These are phyloP conservation scores for Plecturocebus donacophilus DNA, from an alignment of 2,113 vertebrate species.

Conservation along the genomic window DNA sequence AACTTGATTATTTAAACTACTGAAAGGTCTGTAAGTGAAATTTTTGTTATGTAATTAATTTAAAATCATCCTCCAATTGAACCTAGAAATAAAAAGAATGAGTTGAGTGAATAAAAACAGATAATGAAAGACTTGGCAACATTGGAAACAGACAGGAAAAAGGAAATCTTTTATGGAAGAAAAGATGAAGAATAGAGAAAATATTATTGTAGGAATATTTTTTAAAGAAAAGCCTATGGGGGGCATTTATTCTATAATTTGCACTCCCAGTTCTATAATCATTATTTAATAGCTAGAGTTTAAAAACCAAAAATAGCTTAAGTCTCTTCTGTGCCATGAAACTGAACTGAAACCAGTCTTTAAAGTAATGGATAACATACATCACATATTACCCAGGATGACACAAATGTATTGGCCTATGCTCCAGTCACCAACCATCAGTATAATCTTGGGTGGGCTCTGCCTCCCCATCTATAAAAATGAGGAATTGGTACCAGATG, in stretches of 20 bases:
- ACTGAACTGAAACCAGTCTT: slow-evolving; percentile 6
- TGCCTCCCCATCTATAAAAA: neutral
- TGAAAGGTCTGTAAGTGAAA: neutral
- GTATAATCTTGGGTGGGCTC: neutral
- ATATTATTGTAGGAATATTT: neutral
- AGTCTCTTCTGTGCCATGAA: neutral
- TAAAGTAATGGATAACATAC: neutral
- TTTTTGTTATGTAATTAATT: slow-evolving; percentile 42
- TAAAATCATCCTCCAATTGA: neutral
- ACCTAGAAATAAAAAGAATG: neutral
- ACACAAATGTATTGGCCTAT: neutral
- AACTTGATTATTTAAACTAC: neutral
- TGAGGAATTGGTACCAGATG: neutral
- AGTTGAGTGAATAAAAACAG: neutral
- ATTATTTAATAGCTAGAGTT: neutral
- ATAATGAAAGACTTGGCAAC: neutral
- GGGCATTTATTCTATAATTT: neutral
- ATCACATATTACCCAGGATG: neutral
- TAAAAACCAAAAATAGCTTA: neutral
- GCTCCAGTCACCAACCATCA: neutral
- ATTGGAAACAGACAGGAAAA: neutral
- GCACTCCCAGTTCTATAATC: neutral
- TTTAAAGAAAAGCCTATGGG: neutral
- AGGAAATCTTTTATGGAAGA: neutral
- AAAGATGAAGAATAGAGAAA: neutral